Conservation (phyloP, 2,113 vertebrate species). For the Cervus canadensis region DNA sequence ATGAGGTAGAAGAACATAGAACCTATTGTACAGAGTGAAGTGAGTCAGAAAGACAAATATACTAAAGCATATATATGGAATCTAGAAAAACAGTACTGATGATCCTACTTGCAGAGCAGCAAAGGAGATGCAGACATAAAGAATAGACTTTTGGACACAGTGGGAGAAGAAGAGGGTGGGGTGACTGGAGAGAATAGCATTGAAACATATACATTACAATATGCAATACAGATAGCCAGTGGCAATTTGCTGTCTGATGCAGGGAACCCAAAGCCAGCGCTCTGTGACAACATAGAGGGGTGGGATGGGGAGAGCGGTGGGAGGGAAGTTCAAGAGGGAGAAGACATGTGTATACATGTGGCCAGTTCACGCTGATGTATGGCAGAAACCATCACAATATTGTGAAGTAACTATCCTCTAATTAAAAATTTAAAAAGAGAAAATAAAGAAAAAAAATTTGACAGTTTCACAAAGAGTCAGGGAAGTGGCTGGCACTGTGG, state of each 20-base stretch:
- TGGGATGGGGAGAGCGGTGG: neutral
- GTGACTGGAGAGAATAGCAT: neutral
- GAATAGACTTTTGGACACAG: neutral
- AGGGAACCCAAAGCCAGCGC: rapidly evolving
- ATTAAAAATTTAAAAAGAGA: neutral
- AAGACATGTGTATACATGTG: neutral
- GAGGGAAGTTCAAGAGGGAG: neutral
- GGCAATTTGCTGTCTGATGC: neutral
- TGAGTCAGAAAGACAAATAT: neutral
- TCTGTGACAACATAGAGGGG: neutral
- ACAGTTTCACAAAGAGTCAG: neutral
- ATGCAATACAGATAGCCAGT: neutral
- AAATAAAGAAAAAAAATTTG: neutral
- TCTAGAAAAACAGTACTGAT: neutral
- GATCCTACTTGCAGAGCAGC: neutral
- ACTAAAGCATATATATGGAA: neutral
- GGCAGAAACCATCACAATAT: neutral
- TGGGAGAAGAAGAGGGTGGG: neutral
- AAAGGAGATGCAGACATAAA: neutral
- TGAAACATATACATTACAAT: neutral
- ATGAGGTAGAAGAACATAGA: neutral
- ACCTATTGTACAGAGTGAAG: neutral
- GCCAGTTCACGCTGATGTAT: neutral
- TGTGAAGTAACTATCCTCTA: neutral
- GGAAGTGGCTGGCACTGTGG: neutral